Conservation (phyloP, 1,140 invertebrate species). For the Kradibia gibbosae region DNA sequence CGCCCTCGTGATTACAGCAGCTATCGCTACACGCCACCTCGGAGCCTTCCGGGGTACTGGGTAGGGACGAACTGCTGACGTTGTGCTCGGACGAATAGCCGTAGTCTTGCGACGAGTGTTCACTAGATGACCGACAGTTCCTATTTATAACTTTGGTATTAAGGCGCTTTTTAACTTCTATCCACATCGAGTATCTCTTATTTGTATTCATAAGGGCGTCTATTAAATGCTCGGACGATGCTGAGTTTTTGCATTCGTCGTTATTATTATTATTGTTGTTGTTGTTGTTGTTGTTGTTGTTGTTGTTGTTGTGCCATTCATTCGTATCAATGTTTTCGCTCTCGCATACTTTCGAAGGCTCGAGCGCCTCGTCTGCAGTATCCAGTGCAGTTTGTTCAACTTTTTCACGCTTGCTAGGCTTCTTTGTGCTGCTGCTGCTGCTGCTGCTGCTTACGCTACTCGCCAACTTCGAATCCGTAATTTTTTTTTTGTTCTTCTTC, state of each 20-base stretch:
- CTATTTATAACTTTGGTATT: constrained; percentile 63
- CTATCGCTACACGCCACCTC: constrained; percentile 88
- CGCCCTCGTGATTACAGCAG: constrained; percentile 84
- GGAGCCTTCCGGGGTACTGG: constrained; percentile 86
- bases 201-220: constrained; percentile 63
- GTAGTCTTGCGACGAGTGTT: constrained; percentile 83
- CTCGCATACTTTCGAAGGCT: constrained; percentile 4
- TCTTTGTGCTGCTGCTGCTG: constrained; percentile 32
- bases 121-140: constrained; percentile 76
- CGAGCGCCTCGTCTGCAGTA: not conserved
- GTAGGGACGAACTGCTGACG: constrained; percentile 81
- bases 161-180: constrained; percentile 66
- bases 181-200: constrained; percentile 63
- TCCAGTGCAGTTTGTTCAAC: constrained; percentile 8
- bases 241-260: constrained; percentile 55
- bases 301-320: constrained; percentile 51
- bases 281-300: too few species aligned
- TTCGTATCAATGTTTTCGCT: not conserved
- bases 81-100: constrained; percentile 87
- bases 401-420: constrained; percentile 34
- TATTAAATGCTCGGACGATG: constrained; percentile 58
- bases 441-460: too few species aligned
- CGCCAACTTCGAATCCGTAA: constrained; percentile 38
- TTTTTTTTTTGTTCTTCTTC: constrained; percentile 53
- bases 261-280: too few species aligned